Evolutionary conservation across 92 coral and sea anemone species (phyloP).

Genomic region (Actinernus sp.): DNA sequence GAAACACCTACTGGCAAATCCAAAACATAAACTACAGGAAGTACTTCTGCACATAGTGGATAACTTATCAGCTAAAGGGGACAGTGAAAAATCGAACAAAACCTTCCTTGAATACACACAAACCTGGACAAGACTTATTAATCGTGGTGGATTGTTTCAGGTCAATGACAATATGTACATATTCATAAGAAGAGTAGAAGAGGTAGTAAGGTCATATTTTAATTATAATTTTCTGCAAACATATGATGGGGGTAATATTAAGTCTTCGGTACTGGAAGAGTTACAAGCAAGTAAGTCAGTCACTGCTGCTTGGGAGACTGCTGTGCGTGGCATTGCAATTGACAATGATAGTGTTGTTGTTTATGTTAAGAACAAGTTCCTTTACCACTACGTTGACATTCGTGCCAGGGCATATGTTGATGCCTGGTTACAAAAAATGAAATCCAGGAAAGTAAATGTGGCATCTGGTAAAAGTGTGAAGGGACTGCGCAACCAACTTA

Average conservation of each 20-base stretch:
- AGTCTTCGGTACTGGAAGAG: neutral
- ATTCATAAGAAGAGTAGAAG: constrained; percentile 20
- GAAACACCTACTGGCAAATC: no score
- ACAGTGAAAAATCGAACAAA: neutral
- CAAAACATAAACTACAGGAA: no score
- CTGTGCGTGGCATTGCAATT: neutral
- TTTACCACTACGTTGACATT: neutral
- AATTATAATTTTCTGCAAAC: neutral
- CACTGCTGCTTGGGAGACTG: neutral
- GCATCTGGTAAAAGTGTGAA: neutral
- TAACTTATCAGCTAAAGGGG: no score
- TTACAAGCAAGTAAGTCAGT: neutral
- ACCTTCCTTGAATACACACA: constrained; percentile 19
- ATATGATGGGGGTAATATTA: neutral
- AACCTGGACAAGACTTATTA: constrained; percentile 8
- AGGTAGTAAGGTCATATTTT: constrained; percentile 4
- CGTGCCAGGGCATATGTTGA: constrained; percentile 5
- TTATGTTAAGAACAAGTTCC: neutral
- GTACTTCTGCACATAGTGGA: no score
- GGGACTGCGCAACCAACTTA: neutral
- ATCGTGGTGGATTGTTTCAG: constrained; percentile 25
- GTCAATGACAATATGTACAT: constrained; percentile 7
- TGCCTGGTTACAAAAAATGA: constrained; percentile 1
- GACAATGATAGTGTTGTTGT: neutral
- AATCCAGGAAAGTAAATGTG: neutral